Evolutionary conservation across 2,888 invertebrate species (phyloP).

Genomic region (Drosophila vallismaia): DNA sequence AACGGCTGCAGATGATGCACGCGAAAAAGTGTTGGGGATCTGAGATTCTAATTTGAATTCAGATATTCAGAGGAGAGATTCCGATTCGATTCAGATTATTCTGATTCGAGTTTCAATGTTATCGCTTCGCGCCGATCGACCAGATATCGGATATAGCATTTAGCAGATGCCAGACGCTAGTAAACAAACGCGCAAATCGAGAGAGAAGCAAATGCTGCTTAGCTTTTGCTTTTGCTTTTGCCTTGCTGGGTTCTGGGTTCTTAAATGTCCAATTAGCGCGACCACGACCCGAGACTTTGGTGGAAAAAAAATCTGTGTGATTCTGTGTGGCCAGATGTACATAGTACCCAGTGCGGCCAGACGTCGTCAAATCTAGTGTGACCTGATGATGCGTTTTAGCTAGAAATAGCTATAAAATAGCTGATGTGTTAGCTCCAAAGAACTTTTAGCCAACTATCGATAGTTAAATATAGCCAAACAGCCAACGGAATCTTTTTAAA

Average conservation of each 20-base stretch:
- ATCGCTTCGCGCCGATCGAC: slow-evolving; percentile 1
- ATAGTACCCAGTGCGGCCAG: too few relatives aligned
- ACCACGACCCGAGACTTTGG: slow-evolving; percentile 28
- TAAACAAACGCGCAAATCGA: slow-evolving; percentile 13
- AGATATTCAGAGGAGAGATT: not conserved
- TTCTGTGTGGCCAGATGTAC: not conserved
- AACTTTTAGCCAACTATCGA: too few relatives aligned
- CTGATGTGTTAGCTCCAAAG: too few relatives aligned
- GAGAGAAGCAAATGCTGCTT: slow-evolving; percentile 1
- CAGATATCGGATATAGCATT: slow-evolving; percentile 2
- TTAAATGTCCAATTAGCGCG: slow-evolving; percentile 22
- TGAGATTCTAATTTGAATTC: slow-evolving; percentile 1
- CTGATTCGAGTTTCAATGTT: not conserved
- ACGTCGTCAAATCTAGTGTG: too few relatives aligned
- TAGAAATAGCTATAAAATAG: too few relatives aligned
- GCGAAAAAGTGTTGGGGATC: slow-evolving; percentile 8
- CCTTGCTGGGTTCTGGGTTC: slow-evolving; percentile 1
- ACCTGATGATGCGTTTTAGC: too few relatives aligned
- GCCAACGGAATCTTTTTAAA: too few relatives aligned
- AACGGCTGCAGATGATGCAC: slow-evolving; percentile 10
- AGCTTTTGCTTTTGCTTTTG: slow-evolving; percentile 3
- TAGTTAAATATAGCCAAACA: too few relatives aligned
- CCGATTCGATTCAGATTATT: not conserved
- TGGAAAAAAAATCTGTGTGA: slow-evolving; percentile 17
- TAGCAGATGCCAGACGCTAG: slow-evolving; percentile 5